Evolutionary conservation across 2,797 vertebrate genomes (phyloP).

Genomic region (Remorina albescens): DNA sequence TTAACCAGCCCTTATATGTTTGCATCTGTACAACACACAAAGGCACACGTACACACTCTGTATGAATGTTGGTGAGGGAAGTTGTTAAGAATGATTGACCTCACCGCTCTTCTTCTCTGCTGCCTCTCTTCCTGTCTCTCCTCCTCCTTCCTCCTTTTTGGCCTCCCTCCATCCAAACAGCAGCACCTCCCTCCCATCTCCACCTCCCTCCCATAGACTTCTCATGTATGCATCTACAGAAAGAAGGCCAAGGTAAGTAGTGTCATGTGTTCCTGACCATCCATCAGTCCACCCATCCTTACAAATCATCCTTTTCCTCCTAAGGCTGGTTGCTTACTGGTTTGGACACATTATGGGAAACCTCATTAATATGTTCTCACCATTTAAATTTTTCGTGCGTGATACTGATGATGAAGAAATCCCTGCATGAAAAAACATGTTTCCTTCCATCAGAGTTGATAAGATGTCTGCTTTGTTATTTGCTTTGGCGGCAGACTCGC

Average conservation of each 20-base stretch:
- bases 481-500: conserved; percentile 9
- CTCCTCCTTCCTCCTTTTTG: conserved; percentile 41
- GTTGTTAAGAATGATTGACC: conserved; percentile 75
- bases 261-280: conserved; percentile 78
- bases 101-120: conserved; percentile 91
- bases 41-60: background rate
- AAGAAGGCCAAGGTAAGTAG: conserved; percentile 96
- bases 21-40: conserved; percentile 1
- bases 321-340: background rate
- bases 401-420: conserved; percentile 3
- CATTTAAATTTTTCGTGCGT: background rate
- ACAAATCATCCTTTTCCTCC: background rate
- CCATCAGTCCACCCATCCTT: conserved; percentile 14
- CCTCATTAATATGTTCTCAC: background rate
- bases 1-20: background rate
- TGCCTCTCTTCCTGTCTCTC: conserved; percentile 64
- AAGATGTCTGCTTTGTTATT: conserved; percentile 1
- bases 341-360: background rate
- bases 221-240: conserved; percentile 99
- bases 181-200: conserved; percentile 92
- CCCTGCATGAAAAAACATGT: conserved; percentile 42
- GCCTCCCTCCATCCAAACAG: conserved; percentile 69
- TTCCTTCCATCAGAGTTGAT: conserved; percentile 18
- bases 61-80: conserved; percentile 48
- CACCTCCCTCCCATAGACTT: conserved; percentile 98